Conservation (phyloP, 2,797 vertebrate genomes). For the Lepilemur septentrionalis region DNA sequence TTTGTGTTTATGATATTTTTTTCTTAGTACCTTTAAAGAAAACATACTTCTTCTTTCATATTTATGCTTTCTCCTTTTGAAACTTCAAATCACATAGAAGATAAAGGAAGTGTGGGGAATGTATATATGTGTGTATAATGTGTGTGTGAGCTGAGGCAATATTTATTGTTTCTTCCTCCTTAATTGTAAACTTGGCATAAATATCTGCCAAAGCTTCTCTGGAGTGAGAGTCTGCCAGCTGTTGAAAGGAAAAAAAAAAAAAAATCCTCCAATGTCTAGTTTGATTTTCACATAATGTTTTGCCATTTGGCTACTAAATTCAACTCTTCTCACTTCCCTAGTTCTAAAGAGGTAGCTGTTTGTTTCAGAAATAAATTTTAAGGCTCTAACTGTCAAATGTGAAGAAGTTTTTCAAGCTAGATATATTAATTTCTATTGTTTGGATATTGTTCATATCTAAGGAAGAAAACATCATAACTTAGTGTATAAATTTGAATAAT, state of each 20-base stretch:
- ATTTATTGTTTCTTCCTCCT: constrained; percentile 58
- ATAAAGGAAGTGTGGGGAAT: background rate
- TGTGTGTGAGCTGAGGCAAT: background rate
- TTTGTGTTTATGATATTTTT: background rate
- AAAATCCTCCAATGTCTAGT: constrained; percentile 35
- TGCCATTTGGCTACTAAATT: constrained; percentile 45
- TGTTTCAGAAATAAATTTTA: constrained; percentile 46
- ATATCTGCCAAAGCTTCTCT: constrained; percentile 42
- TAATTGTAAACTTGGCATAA: constrained; percentile 60
- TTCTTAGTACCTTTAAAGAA: constrained; percentile 45
- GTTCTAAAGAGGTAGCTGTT: background rate
- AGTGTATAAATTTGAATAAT: background rate
- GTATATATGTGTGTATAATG: background rate
- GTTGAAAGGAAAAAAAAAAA: constrained; percentile 9
- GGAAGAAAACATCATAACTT: background rate
- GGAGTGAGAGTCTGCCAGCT: constrained; percentile 23
- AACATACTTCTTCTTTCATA: constrained; percentile 6
- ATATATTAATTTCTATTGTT: constrained; percentile 12
- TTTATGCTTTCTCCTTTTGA: background rate
- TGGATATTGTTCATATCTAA: constrained; percentile 4
- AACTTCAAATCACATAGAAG: background rate
- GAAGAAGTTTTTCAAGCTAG: constrained; percentile 25
- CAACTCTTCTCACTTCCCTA: background rate
- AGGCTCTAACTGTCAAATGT: constrained; percentile 19
- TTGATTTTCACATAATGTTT: constrained; percentile 51